Conservation (phyloP, 2,113 vertebrate genomes). For the Myrmecobius fasciatus region DNA sequence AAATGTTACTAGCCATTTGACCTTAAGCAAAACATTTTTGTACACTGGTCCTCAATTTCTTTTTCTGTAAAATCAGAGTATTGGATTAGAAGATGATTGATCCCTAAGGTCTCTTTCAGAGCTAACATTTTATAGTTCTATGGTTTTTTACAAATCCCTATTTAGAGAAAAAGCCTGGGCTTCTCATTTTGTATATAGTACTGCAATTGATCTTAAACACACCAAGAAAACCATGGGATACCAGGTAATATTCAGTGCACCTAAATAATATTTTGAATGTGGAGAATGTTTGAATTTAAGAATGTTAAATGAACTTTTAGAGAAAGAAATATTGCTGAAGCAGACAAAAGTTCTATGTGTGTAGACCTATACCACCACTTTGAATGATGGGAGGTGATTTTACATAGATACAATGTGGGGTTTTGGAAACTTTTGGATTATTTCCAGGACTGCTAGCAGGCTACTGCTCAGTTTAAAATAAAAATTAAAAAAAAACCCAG, state of each 20-base stretch:
- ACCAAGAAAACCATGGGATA: conserved; percentile 42
- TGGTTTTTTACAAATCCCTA: conserved; percentile 27
- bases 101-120: background rate
- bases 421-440: conserved; percentile 57
- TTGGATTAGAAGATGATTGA: background rate
- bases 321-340: conserved; percentile 60
- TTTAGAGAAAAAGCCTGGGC: conserved; percentile 53
- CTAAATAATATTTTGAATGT: conserved; percentile 57
- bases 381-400: conserved; percentile 47
- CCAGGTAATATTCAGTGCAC: conserved; percentile 58
- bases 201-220: conserved; percentile 16
- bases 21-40: conserved; percentile 14
- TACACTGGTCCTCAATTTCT: background rate
- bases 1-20: background rate
- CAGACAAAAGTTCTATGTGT: conserved; percentile 39
- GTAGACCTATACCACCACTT: conserved; percentile 39
- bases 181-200: conserved; percentile 41
- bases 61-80: conserved; percentile 10
- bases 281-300: conserved; percentile 44
- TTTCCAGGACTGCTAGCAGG: conserved; percentile 46
- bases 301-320: conserved; percentile 54
- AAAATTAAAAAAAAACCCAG: background rate
- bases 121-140: background rate
- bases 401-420: conserved; percentile 40
- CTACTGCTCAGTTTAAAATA: conserved; percentile 38